Base-by-base conservation (phyloP, 2,113 vertebrate genomes). In the Cynopterus brachyotis region DNA sequence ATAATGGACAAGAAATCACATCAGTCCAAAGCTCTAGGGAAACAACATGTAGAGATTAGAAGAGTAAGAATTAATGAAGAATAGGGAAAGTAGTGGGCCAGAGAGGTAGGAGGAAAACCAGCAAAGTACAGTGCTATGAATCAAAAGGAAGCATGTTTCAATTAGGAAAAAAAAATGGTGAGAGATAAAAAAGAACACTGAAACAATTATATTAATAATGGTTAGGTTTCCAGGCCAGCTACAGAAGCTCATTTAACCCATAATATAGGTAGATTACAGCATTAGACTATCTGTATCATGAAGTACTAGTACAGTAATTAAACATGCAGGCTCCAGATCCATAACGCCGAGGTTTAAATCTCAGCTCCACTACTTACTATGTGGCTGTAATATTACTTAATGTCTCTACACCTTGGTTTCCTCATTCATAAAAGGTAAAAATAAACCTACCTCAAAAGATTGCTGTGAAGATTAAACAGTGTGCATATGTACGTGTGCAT, bases 71-170 rank as follows among this genome's bases (percentile, higher is more conserved):
- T 47, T 87, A 94, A 26, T 66, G 28, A 92, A 94, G 69, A 87
- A 94, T 13, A 95, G 70, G 72, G 87, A 94, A 84, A 93, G 87
- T 55, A 83, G 37, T 28, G 42, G 17, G 40, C 19, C 57, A 95
- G 40, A 73, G 22, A 86, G 22, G 10, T 9, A 84, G 42, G 75
- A 91, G 42, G 53, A 83, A 89, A 95, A 75, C 45, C 66, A 92
- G 53, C 35, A 85, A 93, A 88, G 15, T 26, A 42, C 22, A 75
- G 22, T n/a, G 13, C 53, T 50, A 75, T 47, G 37, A 95, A 85
- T 47, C 92, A 35, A 86, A 94, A 95, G 84, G 62, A 92, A 89
- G 76, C 37, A 76, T 80, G 35, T 81, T 91, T 67, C 53, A 86
- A 32, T 62, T 24, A 32, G 50, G 50, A 24, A 53, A 72, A 57